Percentiles rank a stretch among this genome's conserved stretches.
Evolutionary conservation across 2,797 vertebrate genomes (phyloP).

Genomic region (Melanotaenia parkinsoni): DNA sequence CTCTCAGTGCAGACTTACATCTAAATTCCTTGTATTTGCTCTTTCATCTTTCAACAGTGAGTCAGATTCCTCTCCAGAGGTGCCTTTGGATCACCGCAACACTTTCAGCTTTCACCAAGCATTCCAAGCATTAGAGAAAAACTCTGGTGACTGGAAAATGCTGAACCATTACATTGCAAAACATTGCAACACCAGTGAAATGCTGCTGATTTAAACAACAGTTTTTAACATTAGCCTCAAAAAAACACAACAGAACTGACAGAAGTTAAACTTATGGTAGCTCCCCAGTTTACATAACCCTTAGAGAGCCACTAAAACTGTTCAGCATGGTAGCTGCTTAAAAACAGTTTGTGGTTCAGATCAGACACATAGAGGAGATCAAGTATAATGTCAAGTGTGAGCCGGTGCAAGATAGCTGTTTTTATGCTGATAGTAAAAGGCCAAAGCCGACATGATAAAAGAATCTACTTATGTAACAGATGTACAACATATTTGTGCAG

Average conservation of each 20-base stretch:
- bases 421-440: too few species aligned
- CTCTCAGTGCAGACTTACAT: conserved; percentile 18
- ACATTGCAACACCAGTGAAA: neutral
- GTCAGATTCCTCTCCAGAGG: conserved; percentile 39
- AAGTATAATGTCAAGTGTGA: too few species aligned
- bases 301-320: neutral
- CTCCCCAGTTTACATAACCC: neutral
- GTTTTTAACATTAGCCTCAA: too few species aligned
- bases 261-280: neutral
- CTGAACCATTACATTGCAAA: neutral
- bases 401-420: too few species aligned
- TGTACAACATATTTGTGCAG: too few species aligned
- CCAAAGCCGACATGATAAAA: too few species aligned
- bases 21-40: conserved; percentile 5
- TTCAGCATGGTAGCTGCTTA: too few species aligned
- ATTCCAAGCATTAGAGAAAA: neutral
- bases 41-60: conserved; percentile 12
- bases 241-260: too few species aligned
- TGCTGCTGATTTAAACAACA: neutral
- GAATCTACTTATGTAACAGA: too few species aligned
- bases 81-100: neutral
- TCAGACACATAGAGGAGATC: too few species aligned
- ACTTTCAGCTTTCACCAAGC: neutral
- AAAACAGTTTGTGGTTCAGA: neutral
- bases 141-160: neutral